Conservation (phyloP, 1,140 invertebrate genomes). For the Maniola jurtina region DNA sequence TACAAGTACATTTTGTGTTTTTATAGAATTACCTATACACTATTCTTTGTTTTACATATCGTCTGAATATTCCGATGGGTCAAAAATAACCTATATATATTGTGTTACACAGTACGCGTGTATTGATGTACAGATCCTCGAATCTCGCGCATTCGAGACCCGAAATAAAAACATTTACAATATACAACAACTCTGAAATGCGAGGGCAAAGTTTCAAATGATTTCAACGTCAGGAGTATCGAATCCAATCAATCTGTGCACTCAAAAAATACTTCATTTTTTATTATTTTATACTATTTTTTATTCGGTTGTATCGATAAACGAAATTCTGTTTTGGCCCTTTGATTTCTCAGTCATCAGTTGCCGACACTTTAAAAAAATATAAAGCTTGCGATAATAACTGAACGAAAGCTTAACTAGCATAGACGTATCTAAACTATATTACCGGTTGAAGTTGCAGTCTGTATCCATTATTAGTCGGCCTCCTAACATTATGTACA, state of each 20-base stretch:
- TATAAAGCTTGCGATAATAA: conserved; percentile 75
- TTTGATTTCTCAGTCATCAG: conserved; percentile 72
- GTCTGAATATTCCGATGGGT: conserved; percentile 70
- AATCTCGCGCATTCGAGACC: conserved; percentile 52
- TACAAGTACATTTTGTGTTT: conserved; percentile 75
- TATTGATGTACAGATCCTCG: conserved; percentile 47
- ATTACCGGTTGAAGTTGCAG: conserved; percentile 69
- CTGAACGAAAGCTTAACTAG: conserved; percentile 75
- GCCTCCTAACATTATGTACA: conserved; percentile 73
- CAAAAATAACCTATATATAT: conserved; percentile 65
- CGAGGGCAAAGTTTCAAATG: conserved; percentile 67
- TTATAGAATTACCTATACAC: conserved; percentile 73
- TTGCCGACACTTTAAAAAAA: conserved; percentile 70
- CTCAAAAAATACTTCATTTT: conserved; percentile 58
- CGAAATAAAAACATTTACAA: conserved; percentile 59
- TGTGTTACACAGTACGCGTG: conserved; percentile 38
- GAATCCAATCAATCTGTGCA: conserved; percentile 59
- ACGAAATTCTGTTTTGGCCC: conserved; percentile 68
- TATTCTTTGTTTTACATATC: conserved; percentile 72
- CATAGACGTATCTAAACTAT: conserved; percentile 75
- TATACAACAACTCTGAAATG: conserved; percentile 71
- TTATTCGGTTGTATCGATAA: conserved; percentile 46
- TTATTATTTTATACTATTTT: conserved; percentile 45
- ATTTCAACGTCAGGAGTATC: conserved; percentile 43
- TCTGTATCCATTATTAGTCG: conserved; percentile 71